These are phyloP conservation scores for Cervus canadensis DNA, from an alignment of 2,113 vertebrate genomes.

Conservation along the genomic window DNA sequence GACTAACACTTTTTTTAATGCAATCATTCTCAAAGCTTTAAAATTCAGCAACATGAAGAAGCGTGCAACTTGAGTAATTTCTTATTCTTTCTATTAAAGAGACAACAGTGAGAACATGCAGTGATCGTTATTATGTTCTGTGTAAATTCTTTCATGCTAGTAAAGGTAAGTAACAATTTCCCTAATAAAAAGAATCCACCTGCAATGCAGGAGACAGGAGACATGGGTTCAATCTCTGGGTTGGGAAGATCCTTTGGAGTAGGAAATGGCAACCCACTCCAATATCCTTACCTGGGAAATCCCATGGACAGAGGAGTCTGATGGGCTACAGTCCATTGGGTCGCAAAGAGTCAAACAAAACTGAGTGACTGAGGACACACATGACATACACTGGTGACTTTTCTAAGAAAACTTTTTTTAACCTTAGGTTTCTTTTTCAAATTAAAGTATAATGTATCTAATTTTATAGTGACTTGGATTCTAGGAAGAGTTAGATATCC, in stretches of 20 bases:
- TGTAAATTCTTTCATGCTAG: neutral
- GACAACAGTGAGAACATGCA: neutral
- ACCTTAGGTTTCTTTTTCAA: neutral
- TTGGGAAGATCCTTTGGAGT: neutral
- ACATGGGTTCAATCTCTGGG: neutral
- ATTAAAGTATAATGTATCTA: neutral
- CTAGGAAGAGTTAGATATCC: neutral
- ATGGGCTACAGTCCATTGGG: neutral
- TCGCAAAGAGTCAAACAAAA: neutral
- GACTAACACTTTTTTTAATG: neutral
- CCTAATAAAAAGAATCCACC: neutral
- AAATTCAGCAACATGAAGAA: neutral
- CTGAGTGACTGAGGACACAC: neutral
- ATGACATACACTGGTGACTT: neutral
- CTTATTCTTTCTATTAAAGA: neutral
- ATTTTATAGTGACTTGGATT: neutral
- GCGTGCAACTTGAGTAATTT: neutral
- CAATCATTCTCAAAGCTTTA: neutral
- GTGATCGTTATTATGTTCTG: neutral
- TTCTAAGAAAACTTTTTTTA: neutral
- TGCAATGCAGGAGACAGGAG: neutral
- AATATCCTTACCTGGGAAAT: neutral
- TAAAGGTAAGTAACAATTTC: neutral
- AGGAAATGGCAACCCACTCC: neutral
- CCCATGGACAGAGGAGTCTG: neutral